Conservation (phyloP, 1,140 invertebrate species). For the Tetranychus urticae region DNA sequence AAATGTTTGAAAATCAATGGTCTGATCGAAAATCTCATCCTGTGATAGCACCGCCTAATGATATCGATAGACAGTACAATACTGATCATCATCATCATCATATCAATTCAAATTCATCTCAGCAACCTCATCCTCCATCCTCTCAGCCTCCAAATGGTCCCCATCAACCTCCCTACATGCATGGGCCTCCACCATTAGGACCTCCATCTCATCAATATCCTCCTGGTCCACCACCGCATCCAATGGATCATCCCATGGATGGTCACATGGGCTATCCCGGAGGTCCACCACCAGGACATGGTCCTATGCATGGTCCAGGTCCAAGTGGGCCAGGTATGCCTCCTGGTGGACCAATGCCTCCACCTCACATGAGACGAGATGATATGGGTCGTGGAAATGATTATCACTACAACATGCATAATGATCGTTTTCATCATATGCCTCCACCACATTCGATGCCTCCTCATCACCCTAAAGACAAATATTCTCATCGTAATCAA, state of each 20-base stretch:
- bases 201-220: background rate
- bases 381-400: background rate
- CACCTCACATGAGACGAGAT: background rate
- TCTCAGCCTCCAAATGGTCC: background rate
- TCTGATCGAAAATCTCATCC: background rate
- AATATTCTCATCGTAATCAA: background rate
- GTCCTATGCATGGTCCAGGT: background rate
- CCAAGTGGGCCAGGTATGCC: background rate
- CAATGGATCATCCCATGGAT: background rate
- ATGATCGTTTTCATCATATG: background rate
- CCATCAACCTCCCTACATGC: background rate
- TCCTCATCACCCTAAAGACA: no score
- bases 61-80: background rate
- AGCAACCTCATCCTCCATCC: background rate
- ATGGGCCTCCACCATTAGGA: background rate
- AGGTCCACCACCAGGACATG: background rate
- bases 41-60: background rate
- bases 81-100: background rate
- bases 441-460: background rate
- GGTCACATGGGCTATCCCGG: background rate
- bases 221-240: background rate
- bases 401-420: background rate
- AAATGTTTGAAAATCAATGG: constrained; percentile 88
- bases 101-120: background rate
- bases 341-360: background rate